Evolutionary conservation across 1,140 invertebrate genomes (phyloP).

Genomic region (Drosophila gunungcola): DNA sequence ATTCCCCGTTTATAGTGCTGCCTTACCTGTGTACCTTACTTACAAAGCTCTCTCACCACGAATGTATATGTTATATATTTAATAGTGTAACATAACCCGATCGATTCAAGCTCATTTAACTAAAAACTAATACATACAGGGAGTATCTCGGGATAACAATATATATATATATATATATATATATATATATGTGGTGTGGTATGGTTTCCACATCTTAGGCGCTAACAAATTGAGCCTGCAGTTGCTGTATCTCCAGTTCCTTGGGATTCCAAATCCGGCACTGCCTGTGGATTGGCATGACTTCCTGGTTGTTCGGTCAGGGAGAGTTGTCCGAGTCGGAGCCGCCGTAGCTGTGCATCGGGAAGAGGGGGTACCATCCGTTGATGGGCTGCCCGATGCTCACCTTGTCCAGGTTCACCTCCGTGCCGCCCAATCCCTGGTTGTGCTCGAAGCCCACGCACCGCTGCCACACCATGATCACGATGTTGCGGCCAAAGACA

Average conservation of each 20-base stretch:
- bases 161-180: not conserved
- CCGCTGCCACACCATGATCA: constrained; percentile 96
- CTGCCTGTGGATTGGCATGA: constrained; percentile 40
- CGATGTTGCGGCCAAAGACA: constrained; percentile 88
- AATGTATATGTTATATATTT: constrained; percentile 12
- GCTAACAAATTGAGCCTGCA: constrained; percentile 81
- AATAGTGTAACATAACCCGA: constrained; percentile 35
- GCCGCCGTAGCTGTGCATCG: constrained; percentile 89
- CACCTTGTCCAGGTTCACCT: constrained; percentile 92
- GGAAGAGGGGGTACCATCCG: constrained; percentile 96
- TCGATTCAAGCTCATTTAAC: constrained; percentile 60
- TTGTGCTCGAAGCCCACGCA: constrained; percentile 95
- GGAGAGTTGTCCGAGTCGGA: constrained; percentile 89
- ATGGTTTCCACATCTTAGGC: constrained; percentile 46
- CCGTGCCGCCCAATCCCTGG: constrained; percentile 93
- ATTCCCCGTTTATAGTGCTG: constrained; percentile 18
- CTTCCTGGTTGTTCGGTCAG: constrained; percentile 85
- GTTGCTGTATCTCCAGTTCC: constrained; percentile 23
- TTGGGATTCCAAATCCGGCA: constrained; percentile 41
- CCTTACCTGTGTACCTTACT: constrained; percentile 49
- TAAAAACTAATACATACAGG: constrained; percentile 49
- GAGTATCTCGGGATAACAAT: constrained; percentile 7
- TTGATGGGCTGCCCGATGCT: constrained; percentile 91
- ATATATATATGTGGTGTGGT: not conserved
- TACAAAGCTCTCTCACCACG: constrained; percentile 70